These are phyloP conservation scores for Sarcophaga bullata DNA, from an alignment of 1,140 invertebrate genomes.

Conservation along the genomic window DNA sequence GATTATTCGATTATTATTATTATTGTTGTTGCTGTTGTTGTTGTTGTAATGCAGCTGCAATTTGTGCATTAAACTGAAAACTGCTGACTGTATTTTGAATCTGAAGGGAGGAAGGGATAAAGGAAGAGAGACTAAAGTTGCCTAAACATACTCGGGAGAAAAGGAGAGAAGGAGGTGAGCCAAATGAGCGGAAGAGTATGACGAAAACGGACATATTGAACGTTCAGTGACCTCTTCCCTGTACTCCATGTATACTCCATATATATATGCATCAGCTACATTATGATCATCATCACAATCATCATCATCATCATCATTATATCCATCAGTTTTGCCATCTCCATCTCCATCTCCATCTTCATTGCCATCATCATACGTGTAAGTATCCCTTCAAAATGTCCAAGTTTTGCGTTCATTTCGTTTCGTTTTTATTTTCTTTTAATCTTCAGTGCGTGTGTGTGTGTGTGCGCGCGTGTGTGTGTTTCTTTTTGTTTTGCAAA, in stretches of 20 bases:
- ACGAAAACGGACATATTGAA: neutral
- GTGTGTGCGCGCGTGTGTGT: neutral
- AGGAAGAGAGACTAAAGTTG: neutral
- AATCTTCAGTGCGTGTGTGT: no score
- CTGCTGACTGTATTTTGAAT: neutral
- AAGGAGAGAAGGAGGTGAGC: neutral
- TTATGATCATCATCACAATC: neutral
- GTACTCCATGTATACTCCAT: slow-evolving; percentile 6
- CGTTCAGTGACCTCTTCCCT: neutral
- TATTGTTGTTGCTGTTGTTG: neutral
- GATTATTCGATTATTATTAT: neutral
- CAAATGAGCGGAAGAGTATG: neutral
- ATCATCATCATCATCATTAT: neutral
- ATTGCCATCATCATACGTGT: slow-evolving; percentile 12
- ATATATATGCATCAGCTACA: neutral
- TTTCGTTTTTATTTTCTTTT: no score
- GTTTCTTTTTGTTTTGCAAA: neutral
- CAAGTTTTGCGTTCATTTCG: neutral
- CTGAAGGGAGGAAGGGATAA: neutral
- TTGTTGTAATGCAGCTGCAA: slow-evolving; percentile 33
- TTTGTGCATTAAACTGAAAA: slow-evolving; percentile 37
- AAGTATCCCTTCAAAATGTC: slow-evolving; percentile 14
- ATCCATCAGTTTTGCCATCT: neutral
- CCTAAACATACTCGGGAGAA: neutral
- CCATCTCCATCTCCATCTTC: neutral